Percentiles rank a stretch among this genome's conserved stretches.
Conservation (phyloP, 2,797 vertebrate species). For the Pseudochaenichthys georgianus region DNA sequence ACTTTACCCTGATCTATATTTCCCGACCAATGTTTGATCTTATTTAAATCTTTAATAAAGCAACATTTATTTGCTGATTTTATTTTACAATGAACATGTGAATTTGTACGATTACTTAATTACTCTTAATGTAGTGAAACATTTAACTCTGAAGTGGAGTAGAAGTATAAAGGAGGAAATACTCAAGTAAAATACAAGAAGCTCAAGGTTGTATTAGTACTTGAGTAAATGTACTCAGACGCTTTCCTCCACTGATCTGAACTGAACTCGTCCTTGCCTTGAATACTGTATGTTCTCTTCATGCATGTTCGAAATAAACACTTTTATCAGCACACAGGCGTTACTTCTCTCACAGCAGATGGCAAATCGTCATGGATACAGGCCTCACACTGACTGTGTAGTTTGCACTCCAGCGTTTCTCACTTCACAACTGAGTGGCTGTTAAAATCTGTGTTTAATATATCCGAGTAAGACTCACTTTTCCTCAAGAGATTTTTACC, state of each 20-base stretch:
- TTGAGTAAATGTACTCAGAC: background rate
- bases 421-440: slow-evolving; percentile 40
- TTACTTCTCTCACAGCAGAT: slow-evolving; percentile 62
- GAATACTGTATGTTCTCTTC: slow-evolving; percentile 17
- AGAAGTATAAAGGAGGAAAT: background rate
- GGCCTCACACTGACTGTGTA: slow-evolving; percentile 52
- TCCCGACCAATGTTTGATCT: background rate
- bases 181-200: background rate
- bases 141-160: background rate
- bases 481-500: slow-evolving; percentile 18
- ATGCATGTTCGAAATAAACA: slow-evolving; percentile 42
- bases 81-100: background rate
- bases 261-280: slow-evolving; percentile 1
- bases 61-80: background rate
- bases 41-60: background rate
- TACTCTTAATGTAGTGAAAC: background rate
- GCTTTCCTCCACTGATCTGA: slow-evolving; percentile 1
- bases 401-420: slow-evolving; percentile 48
- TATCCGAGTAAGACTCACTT: slow-evolving; percentile 32
- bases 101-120: background rate
- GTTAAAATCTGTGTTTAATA: slow-evolving; percentile 58
- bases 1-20: too few species aligned
- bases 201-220: background rate
- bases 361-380: slow-evolving; percentile 58
- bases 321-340: slow-evolving; percentile 36